Conservation (phyloP, 92 coral and sea anemone genomes). For the Umimayanthus kanabou region DNA sequence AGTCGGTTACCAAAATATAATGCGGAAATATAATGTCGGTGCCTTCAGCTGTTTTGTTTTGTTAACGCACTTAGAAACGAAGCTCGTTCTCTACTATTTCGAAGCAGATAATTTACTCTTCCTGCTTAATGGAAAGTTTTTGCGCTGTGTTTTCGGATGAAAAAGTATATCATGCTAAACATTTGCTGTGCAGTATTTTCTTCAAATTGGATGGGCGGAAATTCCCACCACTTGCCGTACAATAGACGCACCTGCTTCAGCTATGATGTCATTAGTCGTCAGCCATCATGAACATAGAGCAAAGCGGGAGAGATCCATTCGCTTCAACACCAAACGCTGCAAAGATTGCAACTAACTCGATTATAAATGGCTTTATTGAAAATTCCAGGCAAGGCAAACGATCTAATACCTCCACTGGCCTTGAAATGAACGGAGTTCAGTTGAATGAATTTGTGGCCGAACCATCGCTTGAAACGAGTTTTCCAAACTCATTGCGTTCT, state of each 20-base stretch:
- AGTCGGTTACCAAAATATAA: background rate
- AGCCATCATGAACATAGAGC: background rate
- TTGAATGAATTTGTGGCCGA: constrained; percentile 17
- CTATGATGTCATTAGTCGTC: constrained; percentile 26
- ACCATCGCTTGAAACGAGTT: constrained; percentile 4
- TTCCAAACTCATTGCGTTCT: constrained; percentile 29
- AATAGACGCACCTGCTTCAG: constrained; percentile 19
- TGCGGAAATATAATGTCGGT: background rate
- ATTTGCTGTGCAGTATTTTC: background rate
- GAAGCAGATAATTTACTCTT: background rate
- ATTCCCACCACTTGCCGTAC: background rate
- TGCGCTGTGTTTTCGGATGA: background rate
- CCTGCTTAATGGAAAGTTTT: background rate
- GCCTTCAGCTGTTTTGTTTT: background rate
- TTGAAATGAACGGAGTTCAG: constrained; percentile 31
- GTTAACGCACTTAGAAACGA: background rate
- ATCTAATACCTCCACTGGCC: background rate
- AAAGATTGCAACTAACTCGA: background rate
- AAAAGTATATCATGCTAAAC: background rate
- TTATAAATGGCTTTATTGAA: constrained; percentile 17
- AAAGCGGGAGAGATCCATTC: background rate
- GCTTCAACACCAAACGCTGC: background rate
- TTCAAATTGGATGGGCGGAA: constrained; percentile 21
- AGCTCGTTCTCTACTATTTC: background rate
- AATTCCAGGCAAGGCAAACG: background rate